Conservation (phyloP, 2,113 vertebrate species). For the Hiodon alosoides region DNA sequence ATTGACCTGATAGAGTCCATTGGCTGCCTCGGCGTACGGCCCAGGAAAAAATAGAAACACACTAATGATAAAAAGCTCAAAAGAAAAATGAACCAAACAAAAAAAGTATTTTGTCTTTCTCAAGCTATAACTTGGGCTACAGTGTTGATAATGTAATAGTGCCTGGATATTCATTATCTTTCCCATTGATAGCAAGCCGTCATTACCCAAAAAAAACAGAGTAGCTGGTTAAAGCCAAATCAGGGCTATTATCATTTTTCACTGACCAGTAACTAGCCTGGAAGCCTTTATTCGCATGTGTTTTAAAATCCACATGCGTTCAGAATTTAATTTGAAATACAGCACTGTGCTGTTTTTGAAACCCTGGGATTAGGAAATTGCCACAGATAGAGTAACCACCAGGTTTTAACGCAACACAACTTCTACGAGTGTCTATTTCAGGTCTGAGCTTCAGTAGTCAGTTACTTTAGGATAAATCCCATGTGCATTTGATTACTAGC, state of each 20-base stretch:
- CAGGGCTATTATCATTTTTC: neutral
- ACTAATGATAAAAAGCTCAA: constrained; percentile 46
- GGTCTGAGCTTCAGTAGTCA: neutral
- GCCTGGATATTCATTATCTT: no score
- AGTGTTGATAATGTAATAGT: no score
- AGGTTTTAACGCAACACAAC: neutral
- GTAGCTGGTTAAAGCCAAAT: no score
- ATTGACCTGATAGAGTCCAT: neutral
- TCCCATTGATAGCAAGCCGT: no score
- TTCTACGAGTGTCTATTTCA: neutral
- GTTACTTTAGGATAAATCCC: neutral
- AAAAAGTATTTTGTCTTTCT: constrained; percentile 21
- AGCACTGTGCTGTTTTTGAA: no score
- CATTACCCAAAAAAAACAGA: no score
- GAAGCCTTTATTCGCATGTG: no score
- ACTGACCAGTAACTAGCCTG: neutral
- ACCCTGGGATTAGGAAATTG: no score
- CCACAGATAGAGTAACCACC: neutral
- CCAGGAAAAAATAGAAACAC: neutral
- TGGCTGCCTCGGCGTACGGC: neutral
- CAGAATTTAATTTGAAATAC: no score
- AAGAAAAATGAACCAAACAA: constrained; percentile 44
- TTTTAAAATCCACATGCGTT: no score
- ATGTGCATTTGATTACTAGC: neutral
- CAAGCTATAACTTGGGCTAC: no score